These are phyloP conservation scores for Yponomeuta cagnagella DNA, from an alignment of 2,888 invertebrate species.

Conservation along the genomic window DNA sequence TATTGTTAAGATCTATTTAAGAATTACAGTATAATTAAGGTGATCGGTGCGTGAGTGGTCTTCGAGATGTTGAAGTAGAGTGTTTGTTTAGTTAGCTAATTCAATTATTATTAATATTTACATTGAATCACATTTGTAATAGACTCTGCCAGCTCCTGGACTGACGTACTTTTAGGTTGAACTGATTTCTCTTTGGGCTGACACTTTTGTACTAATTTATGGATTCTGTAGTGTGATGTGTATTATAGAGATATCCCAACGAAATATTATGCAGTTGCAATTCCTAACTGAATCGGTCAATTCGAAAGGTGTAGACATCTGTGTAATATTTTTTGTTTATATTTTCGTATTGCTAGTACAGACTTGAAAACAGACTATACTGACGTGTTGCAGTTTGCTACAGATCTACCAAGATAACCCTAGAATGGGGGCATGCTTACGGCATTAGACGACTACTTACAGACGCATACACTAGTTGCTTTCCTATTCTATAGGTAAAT, in stretches of 20 bases:
- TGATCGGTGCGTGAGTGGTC: constrained; percentile 8
- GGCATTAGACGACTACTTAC: too few relatives aligned
- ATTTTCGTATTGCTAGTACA: neutral
- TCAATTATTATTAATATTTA: neutral
- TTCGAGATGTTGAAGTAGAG: neutral
- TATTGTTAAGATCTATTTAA: constrained; percentile 34
- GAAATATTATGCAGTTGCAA: constrained; percentile 7
- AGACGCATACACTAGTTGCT: too few relatives aligned
- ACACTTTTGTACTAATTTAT: neutral
- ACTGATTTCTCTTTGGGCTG: constrained; percentile 12
- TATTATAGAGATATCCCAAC: constrained; percentile 8
- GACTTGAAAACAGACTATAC: neutral
- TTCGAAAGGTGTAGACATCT: neutral
- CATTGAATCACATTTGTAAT: constrained; percentile 9
- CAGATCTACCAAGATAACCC: too few relatives aligned
- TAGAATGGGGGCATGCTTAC: too few relatives aligned
- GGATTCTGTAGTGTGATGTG: neutral
- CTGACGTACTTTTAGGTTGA: constrained; percentile 48
- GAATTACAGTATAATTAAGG: constrained; percentile 23
- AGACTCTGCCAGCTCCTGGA: constrained; percentile 55
- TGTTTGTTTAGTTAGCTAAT: constrained; percentile 12
- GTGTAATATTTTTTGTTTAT: too few relatives aligned
- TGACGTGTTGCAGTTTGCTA: too few relatives aligned
- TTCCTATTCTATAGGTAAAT: too few relatives aligned
- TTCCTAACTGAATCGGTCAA: neutral